A percentile compares a stretch with the other conserved stretches of the same genome.
These are phyloP conservation scores for Schizaphis graminum DNA, from an alignment of 2,888 invertebrate genomes.

Conservation along the genomic window DNA sequence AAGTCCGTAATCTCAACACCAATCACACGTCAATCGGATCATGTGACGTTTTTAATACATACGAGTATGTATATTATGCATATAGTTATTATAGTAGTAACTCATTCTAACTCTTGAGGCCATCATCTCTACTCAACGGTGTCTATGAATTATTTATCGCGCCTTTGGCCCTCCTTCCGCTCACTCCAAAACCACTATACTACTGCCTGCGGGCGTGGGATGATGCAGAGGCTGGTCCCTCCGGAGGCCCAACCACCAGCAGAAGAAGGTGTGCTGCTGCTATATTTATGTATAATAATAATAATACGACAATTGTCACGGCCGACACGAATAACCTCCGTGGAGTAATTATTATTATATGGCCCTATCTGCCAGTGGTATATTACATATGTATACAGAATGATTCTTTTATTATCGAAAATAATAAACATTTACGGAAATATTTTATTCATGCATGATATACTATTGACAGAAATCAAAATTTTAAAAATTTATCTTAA, in stretches of 20 bases:
- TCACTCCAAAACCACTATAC: too few species aligned
- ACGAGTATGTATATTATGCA: neutral
- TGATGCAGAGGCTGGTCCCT: neutral
- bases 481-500: neutral
- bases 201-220: neutral
- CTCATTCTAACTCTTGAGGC: neutral
- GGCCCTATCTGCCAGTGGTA: neutral
- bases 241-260: neutral
- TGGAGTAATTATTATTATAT: constrained; percentile 9
- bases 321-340: neutral
- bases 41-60: neutral
- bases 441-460: neutral
- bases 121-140: neutral
- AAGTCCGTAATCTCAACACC: neutral
- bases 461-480: neutral
- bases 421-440: neutral
- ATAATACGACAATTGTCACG: neutral
- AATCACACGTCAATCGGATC: neutral
- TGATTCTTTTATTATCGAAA: neutral
- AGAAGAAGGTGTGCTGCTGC: neutral
- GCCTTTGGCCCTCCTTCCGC: neutral
- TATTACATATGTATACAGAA: neutral
- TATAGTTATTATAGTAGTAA: neutral
- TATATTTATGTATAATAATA: constrained; percentile 1
- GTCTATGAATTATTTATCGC: constrained; percentile 37